Evolutionary conservation across 2,797 vertebrate genomes (phyloP), one percentile per base, ranked within the genome.

Genomic region (Kryptopterus vitreolus): DNA sequence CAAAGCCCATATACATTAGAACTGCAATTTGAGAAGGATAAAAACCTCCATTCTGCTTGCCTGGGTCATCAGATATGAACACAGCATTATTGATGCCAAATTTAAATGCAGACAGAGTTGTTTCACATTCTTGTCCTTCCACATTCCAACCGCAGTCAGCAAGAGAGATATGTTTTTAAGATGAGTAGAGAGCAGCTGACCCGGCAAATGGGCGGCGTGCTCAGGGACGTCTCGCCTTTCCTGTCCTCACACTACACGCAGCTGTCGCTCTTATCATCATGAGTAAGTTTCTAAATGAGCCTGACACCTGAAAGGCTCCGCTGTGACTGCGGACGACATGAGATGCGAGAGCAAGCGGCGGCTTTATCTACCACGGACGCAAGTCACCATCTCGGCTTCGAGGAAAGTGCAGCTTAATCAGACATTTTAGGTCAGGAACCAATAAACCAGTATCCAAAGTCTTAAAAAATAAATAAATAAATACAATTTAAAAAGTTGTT

Each of bases 91-190:
- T 18, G 35, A 22, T 52, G 57, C 50, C 57, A 82, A 53, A 77
- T 55, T 53, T 72, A 76, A 85, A 35, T 15, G 20, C 2, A 24
- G 55, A 48, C 55, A 50, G 75, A 46, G 78, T n/a, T 22, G 20
- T 74, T 59, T 43, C 81, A 79, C 62, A 79, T 80, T 79, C 68
- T 72, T 52, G 62, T 55, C 31, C 50, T 76, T 77, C 61, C 29
- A 77, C 81, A 82, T 77, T 83, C 70, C 80, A 71, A 46, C 31
- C 58, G 57, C 35, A 66, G 68, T 76, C 65, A 80, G 81, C 26
- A 38, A 52, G 71, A 26, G 48, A 35, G 78, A 72, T 75, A 86
- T 79, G 70, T 83, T 79, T 59, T 59, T 12, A 52, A 82, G 4
- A 69, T 52, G 66, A 84, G 72, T 35, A 76, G 61, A 55, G 24